Evolutionary conservation across 2,888 invertebrate genomes (phyloP).

Genomic region (Blera fallax): DNA sequence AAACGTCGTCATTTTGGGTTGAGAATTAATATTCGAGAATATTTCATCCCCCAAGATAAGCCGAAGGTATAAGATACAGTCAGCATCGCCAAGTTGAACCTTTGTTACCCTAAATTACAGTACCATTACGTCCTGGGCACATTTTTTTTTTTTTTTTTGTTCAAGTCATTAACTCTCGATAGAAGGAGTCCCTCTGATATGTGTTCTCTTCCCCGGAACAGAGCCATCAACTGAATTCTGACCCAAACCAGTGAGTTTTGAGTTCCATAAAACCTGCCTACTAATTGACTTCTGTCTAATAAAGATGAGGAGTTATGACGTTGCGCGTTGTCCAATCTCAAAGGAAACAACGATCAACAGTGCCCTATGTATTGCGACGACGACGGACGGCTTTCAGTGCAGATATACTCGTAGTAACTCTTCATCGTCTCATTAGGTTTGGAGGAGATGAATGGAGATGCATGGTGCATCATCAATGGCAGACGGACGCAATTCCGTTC

Average conservation of each 20-base stretch:
- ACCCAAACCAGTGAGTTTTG: slow-evolving; percentile 16
- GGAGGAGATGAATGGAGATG: slow-evolving; percentile 60
- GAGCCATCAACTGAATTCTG: slow-evolving; percentile 21
- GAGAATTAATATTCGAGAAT: slow-evolving; percentile 63
- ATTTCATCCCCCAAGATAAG: slow-evolving; percentile 67
- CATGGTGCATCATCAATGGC: slow-evolving; percentile 56
- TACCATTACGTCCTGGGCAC: background rate
- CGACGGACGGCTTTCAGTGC: background rate
- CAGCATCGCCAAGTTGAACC: slow-evolving; percentile 7
- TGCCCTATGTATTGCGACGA: background rate
- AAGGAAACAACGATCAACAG: slow-evolving; percentile 42
- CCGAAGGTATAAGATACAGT: background rate
- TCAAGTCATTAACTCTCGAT: slow-evolving; percentile 66
- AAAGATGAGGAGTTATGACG: slow-evolving; percentile 64
- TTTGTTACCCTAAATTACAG: slow-evolving; percentile 35
- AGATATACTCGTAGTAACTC: no score
- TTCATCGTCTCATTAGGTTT: slow-evolving; percentile 69
- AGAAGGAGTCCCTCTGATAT: slow-evolving; percentile 28
- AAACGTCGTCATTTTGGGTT: slow-evolving; percentile 48
- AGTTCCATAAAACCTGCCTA: slow-evolving; percentile 60
- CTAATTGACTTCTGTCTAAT: slow-evolving; percentile 72
- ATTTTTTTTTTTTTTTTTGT: no score
- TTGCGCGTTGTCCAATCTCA: slow-evolving; percentile 28
- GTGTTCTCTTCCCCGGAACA: slow-evolving; percentile 3
- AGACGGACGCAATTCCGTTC: slow-evolving; percentile 65